Evolutionary conservation across 2,888 invertebrate species (phyloP).

Genomic region (Erebia epiphron): DNA sequence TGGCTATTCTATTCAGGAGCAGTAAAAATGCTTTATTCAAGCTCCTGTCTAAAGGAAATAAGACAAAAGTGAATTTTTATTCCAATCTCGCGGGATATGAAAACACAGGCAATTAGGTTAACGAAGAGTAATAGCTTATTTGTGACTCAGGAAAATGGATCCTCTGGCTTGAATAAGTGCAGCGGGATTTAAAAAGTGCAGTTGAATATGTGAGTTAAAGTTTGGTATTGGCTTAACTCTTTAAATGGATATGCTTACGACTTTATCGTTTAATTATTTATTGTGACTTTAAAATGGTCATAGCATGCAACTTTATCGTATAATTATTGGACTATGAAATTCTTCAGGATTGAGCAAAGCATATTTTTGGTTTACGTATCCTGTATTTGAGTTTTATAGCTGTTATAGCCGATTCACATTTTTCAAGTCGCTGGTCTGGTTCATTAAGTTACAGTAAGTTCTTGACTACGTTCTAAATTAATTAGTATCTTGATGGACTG

Average conservation of each 20-base stretch:
- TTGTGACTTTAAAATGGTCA: neutral
- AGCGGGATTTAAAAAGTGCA: constrained; percentile 12
- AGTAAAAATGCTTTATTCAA: constrained; percentile 12
- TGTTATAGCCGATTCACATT: no score
- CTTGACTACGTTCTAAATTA: no score
- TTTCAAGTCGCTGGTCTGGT: no score
- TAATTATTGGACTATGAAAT: neutral
- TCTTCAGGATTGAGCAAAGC: no score
- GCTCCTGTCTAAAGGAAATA: constrained; percentile 11
- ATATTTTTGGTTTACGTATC: no score
- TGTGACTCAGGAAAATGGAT: constrained; percentile 23
- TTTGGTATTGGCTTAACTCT: constrained; percentile 1
- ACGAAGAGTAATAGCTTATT: constrained; percentile 28
- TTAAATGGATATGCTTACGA: neutral
- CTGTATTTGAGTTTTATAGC: no score
- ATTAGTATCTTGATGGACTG: no score
- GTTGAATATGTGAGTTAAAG: neutral
- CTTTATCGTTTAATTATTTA: neutral
- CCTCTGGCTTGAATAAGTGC: constrained; percentile 15
- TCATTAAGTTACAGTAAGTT: no score
- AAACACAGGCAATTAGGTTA: constrained; percentile 27
- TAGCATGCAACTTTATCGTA: neutral
- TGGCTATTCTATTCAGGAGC: neutral
- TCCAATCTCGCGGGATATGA: constrained; percentile 26
- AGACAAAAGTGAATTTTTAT: constrained; percentile 24